phyloP scores from a whole-genome alignment of 2,797 vertebrate genomes.

The Myotis vivesi region DNA sequence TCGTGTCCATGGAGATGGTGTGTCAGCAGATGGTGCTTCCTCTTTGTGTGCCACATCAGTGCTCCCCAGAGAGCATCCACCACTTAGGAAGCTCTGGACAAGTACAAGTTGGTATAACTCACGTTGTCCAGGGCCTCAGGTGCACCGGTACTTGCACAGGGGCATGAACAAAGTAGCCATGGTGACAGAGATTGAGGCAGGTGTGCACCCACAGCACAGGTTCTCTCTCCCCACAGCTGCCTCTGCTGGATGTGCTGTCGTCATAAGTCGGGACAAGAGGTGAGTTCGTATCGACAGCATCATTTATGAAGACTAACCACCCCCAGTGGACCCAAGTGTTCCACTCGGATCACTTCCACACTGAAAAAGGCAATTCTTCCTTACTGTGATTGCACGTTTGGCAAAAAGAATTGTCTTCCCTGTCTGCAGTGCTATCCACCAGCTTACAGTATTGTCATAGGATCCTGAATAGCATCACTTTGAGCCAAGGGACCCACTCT shows the following conservation, averaged over 20 bases:
- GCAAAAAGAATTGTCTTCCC: background rate
- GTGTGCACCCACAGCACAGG: background rate
- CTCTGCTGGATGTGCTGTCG: background rate
- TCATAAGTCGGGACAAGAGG: background rate
- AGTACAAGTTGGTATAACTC: no score
- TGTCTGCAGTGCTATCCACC: background rate
- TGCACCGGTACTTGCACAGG: background rate
- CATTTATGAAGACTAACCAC: background rate
- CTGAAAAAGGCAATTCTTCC: background rate
- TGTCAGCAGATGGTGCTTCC: background rate
- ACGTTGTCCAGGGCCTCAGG: background rate
- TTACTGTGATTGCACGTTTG: background rate
- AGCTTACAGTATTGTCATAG: background rate
- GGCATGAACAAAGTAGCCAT: background rate
- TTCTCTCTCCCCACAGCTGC: background rate
- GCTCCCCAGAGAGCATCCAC: background rate
- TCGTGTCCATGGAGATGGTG: background rate
- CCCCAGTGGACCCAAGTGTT: background rate
- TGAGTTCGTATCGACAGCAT: rapidly evolving
- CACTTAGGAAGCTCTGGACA: background rate
- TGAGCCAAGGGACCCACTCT: background rate
- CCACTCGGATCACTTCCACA: no score
- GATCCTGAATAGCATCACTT: background rate
- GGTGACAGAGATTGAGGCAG: background rate
- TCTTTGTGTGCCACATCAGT: background rate